Conservation (phyloP, 2,797 vertebrate genomes). For the Sebastes trivittatus region DNA sequence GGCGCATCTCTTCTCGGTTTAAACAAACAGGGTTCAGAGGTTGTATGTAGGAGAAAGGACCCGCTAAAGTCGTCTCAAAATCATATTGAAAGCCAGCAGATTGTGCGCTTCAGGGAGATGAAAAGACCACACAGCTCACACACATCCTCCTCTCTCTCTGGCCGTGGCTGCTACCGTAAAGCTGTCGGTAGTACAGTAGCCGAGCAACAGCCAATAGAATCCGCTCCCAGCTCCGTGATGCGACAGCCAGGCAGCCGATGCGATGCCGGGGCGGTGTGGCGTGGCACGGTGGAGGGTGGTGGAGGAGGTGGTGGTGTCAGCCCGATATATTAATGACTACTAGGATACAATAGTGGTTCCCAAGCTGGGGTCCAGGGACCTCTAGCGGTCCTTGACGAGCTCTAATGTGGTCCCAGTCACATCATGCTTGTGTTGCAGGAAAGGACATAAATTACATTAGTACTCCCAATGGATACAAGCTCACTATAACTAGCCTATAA, state of each 20-base stretch:
- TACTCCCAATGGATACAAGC: neutral
- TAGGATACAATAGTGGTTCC: neutral
- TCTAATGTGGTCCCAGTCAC: neutral
- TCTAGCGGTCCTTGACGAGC: constrained; percentile 17
- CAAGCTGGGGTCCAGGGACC: constrained; percentile 11
- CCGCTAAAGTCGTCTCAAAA: constrained; percentile 20
- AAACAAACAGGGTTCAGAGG: neutral
- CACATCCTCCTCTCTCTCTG: constrained; percentile 35
- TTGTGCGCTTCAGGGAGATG: neutral
- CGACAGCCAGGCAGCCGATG: constrained; percentile 54
- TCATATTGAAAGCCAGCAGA: constrained; percentile 35
- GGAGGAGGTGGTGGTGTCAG: constrained; percentile 15
- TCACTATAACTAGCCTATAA: neutral
- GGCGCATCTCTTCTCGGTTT: constrained; percentile 57
- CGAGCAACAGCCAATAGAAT: constrained; percentile 49
- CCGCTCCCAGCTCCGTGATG: constrained; percentile 69
- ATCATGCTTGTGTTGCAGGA: neutral
- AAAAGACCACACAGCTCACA: neutral
- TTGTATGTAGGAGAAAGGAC: neutral
- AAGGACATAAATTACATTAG: neutral
- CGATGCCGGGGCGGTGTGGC: constrained; percentile 52
- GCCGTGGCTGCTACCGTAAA: constrained; percentile 55
- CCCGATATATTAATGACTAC: constrained; percentile 25
- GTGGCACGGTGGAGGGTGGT: constrained; percentile 37
- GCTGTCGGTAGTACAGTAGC: constrained; percentile 45